Percentiles rank a stretch among this genome's conserved stretches.
Evolutionary conservation across 2,113 vertebrate species (phyloP).

Genomic region (Psilopsiagon aurifrons): DNA sequence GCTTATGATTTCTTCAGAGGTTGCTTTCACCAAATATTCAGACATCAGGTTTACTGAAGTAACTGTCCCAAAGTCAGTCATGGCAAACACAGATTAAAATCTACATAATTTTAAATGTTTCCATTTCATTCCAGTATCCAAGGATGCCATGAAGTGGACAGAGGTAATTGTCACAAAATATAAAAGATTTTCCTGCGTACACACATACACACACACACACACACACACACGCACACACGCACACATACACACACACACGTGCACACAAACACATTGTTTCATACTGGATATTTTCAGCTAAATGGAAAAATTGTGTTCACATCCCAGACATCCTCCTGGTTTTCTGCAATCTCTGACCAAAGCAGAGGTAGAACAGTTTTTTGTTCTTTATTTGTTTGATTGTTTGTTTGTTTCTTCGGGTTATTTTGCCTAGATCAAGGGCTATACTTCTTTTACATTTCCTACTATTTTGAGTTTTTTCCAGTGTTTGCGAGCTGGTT

Average conservation of each 20-base stretch:
- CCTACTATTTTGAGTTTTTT: not conserved
- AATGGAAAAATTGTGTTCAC: not conserved
- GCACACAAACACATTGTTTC: not conserved
- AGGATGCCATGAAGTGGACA: not conserved
- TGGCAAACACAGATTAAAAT: slow-evolving; percentile 29
- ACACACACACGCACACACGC: too few relatives aligned
- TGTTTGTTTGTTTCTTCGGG: not conserved
- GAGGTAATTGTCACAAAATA: not conserved
- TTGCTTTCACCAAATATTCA: slow-evolving; percentile 31
- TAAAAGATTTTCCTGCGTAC: not conserved
- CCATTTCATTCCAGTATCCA: slow-evolving; percentile 3
- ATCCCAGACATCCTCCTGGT: not conserved
- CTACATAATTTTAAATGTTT: slow-evolving; percentile 29
- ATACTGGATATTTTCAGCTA: not conserved
- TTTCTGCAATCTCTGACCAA: not conserved
- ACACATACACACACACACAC: accelerated
- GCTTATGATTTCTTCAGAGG: slow-evolving; percentile 45
- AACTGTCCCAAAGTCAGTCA: not conserved
- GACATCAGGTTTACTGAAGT: slow-evolving; percentile 49
- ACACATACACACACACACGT: too few relatives aligned
- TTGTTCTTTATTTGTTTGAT: not conserved
- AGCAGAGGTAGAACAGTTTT: not conserved
- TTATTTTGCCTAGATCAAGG: not conserved
- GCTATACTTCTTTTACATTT: not conserved
- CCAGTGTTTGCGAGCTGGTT: not conserved